phyloP scores from a whole-genome alignment of 2,797 vertebrate genomes.

The Anisognathus igniventris region DNA sequence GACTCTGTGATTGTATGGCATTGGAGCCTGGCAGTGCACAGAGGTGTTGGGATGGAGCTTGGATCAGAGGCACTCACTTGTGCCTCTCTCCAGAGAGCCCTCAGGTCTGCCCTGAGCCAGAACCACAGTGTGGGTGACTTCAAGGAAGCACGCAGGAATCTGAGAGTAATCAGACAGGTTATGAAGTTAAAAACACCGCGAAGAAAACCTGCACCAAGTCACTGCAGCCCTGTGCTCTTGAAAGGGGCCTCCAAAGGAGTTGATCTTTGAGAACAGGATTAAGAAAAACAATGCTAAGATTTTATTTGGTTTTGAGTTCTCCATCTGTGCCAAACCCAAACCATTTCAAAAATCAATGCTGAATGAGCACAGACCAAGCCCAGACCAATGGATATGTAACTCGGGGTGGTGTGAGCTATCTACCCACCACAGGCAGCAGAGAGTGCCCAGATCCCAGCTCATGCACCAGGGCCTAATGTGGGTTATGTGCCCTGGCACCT shows the following conservation, averaged over 20 bases:
- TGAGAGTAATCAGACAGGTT: rapidly evolving
- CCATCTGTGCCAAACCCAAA: background rate
- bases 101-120: rapidly evolving
- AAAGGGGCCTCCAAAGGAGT: background rate
- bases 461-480: rapidly evolving
- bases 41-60: background rate
- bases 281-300: background rate
- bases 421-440: rapidly evolving
- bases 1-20: background rate
- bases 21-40: background rate
- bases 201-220: background rate
- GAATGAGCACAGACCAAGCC: background rate
- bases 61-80: background rate
- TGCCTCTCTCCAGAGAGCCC: background rate
- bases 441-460: background rate
- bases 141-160: rapidly evolving
- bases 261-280: background rate
- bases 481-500: background rate
- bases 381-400: rapidly evolving
- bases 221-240: background rate
- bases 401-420: rapidly evolving
- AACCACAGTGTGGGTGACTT: rapidly evolving
- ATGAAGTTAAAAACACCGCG: background rate
- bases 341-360: background rate
- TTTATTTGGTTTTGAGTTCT: background rate